Conservation (phyloP, 2,888 invertebrate species). For the Aricia artaxerxes region DNA sequence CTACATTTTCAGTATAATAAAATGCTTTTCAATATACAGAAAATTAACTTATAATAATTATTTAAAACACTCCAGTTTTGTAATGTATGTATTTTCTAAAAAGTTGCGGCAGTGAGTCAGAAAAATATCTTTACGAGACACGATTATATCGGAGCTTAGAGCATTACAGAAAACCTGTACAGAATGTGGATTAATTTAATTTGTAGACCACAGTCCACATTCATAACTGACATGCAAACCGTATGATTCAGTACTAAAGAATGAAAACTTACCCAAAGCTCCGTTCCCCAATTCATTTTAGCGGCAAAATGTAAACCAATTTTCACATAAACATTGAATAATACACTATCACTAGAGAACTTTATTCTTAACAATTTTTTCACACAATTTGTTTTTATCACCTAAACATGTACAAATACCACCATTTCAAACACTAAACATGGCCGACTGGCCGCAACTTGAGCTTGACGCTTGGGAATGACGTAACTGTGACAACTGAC, state of each 20-base stretch:
- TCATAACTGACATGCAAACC: slow-evolving; percentile 35
- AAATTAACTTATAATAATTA: background rate
- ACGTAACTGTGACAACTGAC: slow-evolving; percentile 9
- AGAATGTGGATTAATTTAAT: slow-evolving; percentile 29
- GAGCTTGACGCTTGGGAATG: slow-evolving; percentile 43
- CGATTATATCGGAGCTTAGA: background rate
- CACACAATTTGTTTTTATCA: slow-evolving; percentile 64
- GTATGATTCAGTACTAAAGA: slow-evolving; percentile 36
- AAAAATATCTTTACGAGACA: background rate
- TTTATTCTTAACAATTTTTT: slow-evolving; percentile 56
- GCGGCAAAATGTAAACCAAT: slow-evolving; percentile 67
- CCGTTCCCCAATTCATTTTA: slow-evolving; percentile 85
- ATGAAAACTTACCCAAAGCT: slow-evolving; percentile 82
- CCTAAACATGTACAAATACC: slow-evolving; percentile 52
- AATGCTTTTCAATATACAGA: background rate
- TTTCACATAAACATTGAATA: slow-evolving; percentile 75
- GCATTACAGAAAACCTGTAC: slow-evolving; percentile 16
- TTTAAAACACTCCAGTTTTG: background rate
- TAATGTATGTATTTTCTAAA: background rate
- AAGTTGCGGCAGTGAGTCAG: background rate
- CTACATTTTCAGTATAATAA: background rate
- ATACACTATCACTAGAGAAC: slow-evolving; percentile 62
- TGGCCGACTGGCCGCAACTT: slow-evolving; percentile 69
- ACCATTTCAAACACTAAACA: slow-evolving; percentile 79
- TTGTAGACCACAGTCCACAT: slow-evolving; percentile 29